Conservation (phyloP, 2,797 vertebrate species). For the Morus bassanus region DNA sequence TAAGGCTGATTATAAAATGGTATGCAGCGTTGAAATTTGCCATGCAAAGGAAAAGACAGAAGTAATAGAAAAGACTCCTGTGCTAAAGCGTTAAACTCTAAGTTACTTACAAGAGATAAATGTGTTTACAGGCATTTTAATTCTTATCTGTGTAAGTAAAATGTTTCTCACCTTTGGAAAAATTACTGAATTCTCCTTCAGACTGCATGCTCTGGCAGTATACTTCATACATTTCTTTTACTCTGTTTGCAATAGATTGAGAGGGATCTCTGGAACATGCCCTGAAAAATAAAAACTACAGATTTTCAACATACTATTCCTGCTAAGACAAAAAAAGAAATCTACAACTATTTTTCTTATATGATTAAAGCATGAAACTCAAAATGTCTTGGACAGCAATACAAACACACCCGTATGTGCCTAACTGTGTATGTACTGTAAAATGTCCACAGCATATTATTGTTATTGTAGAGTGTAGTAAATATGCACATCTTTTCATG, state of each 20-base stretch:
- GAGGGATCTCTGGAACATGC: constrained; percentile 89
- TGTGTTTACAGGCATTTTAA: background rate
- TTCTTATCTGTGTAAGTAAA: background rate
- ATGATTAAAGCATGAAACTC: background rate
- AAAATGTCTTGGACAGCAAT: background rate
- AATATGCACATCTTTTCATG: background rate
- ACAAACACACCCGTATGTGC: background rate
- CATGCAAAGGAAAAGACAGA: background rate
- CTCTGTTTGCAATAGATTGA: constrained; percentile 81
- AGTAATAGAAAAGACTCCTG: background rate
- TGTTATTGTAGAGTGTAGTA: background rate
- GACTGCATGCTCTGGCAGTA: constrained; percentile 79
- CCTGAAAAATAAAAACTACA: constrained; percentile 67
- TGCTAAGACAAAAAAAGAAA: background rate
- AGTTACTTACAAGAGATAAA: background rate
- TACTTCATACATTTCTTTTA: constrained; percentile 88
- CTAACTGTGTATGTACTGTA: background rate
- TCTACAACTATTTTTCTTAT: background rate
- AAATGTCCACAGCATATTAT: background rate
- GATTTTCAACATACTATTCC: background rate
- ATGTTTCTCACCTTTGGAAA: constrained; percentile 81
- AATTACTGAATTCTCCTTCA: constrained; percentile 72
- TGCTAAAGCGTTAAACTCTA: background rate
- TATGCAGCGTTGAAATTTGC: background rate
- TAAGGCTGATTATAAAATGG: background rate